Base-by-base conservation (phyloP, 2,888 invertebrate genomes). In the Amiota mariae region DNA sequence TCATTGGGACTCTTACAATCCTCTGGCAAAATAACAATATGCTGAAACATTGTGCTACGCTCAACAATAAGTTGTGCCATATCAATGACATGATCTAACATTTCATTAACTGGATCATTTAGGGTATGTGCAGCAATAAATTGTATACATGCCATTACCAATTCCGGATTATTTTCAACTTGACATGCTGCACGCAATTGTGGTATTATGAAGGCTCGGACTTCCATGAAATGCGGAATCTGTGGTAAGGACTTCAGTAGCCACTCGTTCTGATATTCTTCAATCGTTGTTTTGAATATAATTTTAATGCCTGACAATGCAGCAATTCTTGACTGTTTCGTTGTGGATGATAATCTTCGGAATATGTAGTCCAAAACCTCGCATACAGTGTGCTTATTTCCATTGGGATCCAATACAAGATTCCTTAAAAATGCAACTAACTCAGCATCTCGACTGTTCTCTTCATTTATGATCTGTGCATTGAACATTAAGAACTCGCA, bases 31-130 rank as follows among this genome's bases (percentile, higher is more conserved):
- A 92, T 95, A 71, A 97, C 91, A 78, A 97, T 94, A 78, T 95
- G 94, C 67, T 94, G 93, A 84, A 96, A 94, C 83, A 98, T 95
- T 9, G 95, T 95, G 77, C 95, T 95, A 18, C 98, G 92, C 90
- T 98, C 98, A 73, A 98, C 97, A 76, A 98, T 94, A 80, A 98
- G 91, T 80, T 97, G 97, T 12, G 97, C 95, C 88, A 98, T 93
- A 88, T 98, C 98, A 90, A 94, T 92, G 0, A 92, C 93, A 68
- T 95, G 90, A 81, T 94, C 94, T 63, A 93, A 91, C 83, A 95
- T 91, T 76, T 94, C 94, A 0, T 92, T 92, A 1, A 94, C 91
- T 2, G 93, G 91, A 85, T 94, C 94, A 73, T 93, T 92, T 24
- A 91, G 88, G 0, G 94, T 94, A 88, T 96, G 94, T 2, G 92